These are phyloP conservation scores for Tyrophagus putrescentiae DNA, from an alignment of 1,140 invertebrate genomes.

Conservation along the genomic window DNA sequence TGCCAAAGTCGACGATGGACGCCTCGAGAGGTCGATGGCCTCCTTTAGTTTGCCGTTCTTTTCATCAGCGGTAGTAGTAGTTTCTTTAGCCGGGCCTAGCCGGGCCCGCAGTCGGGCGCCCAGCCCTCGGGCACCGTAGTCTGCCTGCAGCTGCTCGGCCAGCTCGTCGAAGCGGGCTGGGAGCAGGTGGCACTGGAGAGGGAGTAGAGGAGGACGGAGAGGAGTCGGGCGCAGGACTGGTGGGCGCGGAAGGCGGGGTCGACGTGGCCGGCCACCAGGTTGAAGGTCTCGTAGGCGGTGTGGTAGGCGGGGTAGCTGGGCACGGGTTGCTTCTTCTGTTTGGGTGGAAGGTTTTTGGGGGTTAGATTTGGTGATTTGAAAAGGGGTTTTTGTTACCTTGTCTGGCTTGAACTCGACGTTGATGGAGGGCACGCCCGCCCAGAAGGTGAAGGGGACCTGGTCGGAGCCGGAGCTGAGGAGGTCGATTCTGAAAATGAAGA, in stretches of 20 bases:
- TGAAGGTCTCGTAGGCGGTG: constrained; percentile 15
- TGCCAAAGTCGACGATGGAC: constrained; percentile 4
- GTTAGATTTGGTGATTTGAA: too few relatives aligned
- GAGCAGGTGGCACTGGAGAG: constrained; percentile 10
- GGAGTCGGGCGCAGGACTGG: constrained; percentile 7
- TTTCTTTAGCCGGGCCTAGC: not conserved
- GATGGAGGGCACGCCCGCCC: constrained; percentile 16
- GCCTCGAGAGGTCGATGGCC: not conserved
- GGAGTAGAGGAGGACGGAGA: not conserved
- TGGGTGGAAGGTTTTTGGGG: not conserved
- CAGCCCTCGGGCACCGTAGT: not conserved
- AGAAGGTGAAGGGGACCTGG: constrained; percentile 17
- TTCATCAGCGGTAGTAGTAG: not conserved
- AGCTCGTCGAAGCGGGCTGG: not conserved
- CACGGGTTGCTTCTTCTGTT: constrained; percentile 14
- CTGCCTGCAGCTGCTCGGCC: not conserved
- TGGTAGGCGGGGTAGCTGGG: constrained; percentile 17
- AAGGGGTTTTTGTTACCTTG: constrained; percentile 14
- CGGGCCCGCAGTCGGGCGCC: not conserved
- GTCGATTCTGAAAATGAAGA: constrained; percentile 8
- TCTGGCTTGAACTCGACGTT: constrained; percentile 13
- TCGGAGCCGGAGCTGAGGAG: constrained; percentile 16
- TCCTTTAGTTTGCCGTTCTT: not conserved
- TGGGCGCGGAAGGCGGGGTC: constrained; percentile 7
- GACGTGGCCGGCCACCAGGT: constrained; percentile 5